Evolutionary conservation across 2,888 invertebrate genomes (phyloP), one percentile per base, ranked within the genome.

Genomic region (Scaptodrosophila latifasciaeformis): DNA sequence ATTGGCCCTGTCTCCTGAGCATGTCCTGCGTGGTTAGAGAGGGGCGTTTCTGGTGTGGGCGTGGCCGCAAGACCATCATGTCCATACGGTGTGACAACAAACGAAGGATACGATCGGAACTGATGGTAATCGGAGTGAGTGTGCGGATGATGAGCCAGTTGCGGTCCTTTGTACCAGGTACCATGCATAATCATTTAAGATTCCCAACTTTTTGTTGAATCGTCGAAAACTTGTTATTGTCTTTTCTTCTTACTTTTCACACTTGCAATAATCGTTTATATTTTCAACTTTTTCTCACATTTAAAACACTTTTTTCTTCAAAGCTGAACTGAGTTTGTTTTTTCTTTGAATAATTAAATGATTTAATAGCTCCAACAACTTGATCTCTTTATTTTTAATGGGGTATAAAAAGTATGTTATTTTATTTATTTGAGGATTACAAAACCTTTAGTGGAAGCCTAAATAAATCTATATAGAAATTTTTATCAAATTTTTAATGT

Each of bases 111-210:
- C 61, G 83, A 85, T 55, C 85, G 85, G 56, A 82, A 85, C 71
- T 84, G 84, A 70, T 83, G 84, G 59, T 83, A 82, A 39, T 83
- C 82, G 62, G 65, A 74, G 64, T 67, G 64, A 58, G 74, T 61
- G 64, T 66, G 76, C 60, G 72, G 72, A 65, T 74, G 82, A 72
- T 83, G 83, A 60, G 83, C 81, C 84, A 85, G 70, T 80, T 85
- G 85, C 67, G 85, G 85, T 85, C 85, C 85, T 81, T 85, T 85
- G 83, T 85, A 85, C 85, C 85, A 85, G 71, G 84, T 85, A 82
- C 83, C 83, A 85, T 85, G 85, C 85, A 85, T 85, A 84, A 85
- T 85, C 85, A 83, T 83, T 82, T 79, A 82, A 67, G 29, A 43
- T 51, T 39, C n/a, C n/a, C n/a, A n/a, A n/a, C n/a, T n/a, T 30